A percentile compares a stretch with the other conserved stretches of the same genome.
These are phyloP conservation scores for Hyposmocoma kahamanoa DNA, from an alignment of 1,140 invertebrate species.

Conservation along the genomic window DNA sequence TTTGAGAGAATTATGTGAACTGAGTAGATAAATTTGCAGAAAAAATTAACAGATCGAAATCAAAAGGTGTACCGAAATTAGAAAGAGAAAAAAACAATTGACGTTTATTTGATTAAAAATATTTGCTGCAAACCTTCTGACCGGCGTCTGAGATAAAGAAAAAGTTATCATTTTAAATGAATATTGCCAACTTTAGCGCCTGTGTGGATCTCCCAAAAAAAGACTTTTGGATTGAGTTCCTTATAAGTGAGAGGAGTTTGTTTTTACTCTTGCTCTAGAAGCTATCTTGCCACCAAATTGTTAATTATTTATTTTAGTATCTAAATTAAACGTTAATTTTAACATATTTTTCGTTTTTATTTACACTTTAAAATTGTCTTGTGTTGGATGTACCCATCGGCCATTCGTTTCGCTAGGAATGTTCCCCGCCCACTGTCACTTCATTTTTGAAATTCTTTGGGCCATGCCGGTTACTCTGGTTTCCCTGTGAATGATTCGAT, in stretches of 20 bases:
- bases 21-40: background rate
- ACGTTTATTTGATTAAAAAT: background rate
- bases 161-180: background rate
- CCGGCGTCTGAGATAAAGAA: background rate
- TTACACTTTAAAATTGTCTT: too few species aligned
- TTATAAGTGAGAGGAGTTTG: slow-evolving; percentile 30
- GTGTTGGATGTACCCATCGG: too few species aligned
- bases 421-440: too few species aligned
- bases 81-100: background rate
- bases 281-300: slow-evolving; percentile 69
- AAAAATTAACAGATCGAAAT: background rate
- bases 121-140: background rate
- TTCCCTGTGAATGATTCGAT: too few species aligned
- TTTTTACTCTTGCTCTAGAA: slow-evolving; percentile 39
- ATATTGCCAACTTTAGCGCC: background rate
- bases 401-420: too few species aligned
- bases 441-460: too few species aligned
- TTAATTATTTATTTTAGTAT: slow-evolving; percentile 58
- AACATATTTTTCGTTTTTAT: too few species aligned
- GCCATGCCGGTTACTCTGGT: too few species aligned
- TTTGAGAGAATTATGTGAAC: background rate
- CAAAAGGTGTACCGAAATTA: background rate
- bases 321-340: slow-evolving; percentile 16
- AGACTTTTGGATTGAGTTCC: slow-evolving; percentile 49
- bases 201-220: background rate